Conservation (phyloP, 2,113 vertebrate genomes). For the Alligator sinensis region DNA sequence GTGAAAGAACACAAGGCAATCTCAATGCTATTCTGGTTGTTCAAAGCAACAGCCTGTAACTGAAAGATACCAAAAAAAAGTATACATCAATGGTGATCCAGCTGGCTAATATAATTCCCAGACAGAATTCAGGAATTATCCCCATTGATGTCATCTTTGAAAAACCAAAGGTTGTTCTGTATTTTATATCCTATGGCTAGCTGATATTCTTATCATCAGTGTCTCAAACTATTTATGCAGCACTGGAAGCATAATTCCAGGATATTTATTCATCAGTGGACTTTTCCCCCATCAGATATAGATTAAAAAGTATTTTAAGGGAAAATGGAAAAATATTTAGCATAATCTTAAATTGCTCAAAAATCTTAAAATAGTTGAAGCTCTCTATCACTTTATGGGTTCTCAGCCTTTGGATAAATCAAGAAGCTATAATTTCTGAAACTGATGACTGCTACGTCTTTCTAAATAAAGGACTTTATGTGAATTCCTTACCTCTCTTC, state of each 20-base stretch:
- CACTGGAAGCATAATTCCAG: not conserved
- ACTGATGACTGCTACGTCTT: not conserved
- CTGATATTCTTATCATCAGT: not conserved
- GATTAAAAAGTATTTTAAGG: not conserved
- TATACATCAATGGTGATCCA: not conserved
- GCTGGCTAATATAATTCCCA: not conserved
- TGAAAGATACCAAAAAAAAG: not conserved
- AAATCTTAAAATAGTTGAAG: conserved; percentile 3
- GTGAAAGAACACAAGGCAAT: not conserved
- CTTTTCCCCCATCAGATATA: not conserved
- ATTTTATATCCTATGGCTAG: not conserved
- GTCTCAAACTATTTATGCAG: too few species aligned
- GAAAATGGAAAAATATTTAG: not conserved
- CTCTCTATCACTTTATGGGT: not conserved
- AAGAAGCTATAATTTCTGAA: not conserved
- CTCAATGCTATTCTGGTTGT: not conserved
- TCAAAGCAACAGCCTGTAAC: not conserved
- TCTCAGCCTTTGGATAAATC: not conserved
- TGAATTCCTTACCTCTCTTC: not conserved
- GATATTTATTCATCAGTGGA: not conserved
- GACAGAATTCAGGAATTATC: not conserved
- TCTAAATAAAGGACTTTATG: not conserved
- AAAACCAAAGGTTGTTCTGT: not conserved
- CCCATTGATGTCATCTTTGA: not conserved
- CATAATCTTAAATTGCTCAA: not conserved